Evolutionary conservation across 2,113 vertebrate species (phyloP).

Genomic region (human): DNA sequence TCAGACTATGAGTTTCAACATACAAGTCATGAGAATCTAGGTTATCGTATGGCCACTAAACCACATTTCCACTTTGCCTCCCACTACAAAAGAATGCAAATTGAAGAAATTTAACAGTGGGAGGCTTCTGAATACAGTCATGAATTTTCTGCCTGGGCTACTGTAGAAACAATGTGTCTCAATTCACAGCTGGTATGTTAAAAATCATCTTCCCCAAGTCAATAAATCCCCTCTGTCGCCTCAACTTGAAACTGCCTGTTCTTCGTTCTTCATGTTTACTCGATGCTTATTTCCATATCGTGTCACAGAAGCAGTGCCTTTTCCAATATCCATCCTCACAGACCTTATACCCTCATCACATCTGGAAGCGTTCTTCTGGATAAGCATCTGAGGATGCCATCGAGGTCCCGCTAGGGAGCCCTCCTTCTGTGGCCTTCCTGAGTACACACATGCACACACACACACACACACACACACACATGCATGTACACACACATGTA

Average conservation of each 20-base stretch:
- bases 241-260: neutral
- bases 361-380: rapidly evolving
- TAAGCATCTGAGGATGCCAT: too few species aligned
- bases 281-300: neutral
- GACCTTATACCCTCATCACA: neutral
- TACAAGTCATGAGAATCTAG: neutral
- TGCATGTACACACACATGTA: rapidly evolving
- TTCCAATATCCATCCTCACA: rapidly evolving
- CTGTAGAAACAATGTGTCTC: slow-evolving; percentile 40
- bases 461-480: too few species aligned
- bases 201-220: slow-evolving; percentile 9
- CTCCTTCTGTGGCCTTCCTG: too few species aligned
- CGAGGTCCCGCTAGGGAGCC: neutral
- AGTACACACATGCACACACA: too few species aligned
- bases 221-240: neutral
- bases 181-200: slow-evolving; percentile 57
- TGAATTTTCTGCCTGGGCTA: slow-evolving; percentile 53
- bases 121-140: neutral
- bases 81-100: slow-evolving; percentile 44
- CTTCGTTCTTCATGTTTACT: neutral
- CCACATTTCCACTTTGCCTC: neutral
- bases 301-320: neutral
- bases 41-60: neutral
- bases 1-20: neutral
- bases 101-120: slow-evolving; percentile 39